These are phyloP conservation scores for Apomyelois bistriatella DNA, from an alignment of 2,888 invertebrate species.

Conservation along the genomic window DNA sequence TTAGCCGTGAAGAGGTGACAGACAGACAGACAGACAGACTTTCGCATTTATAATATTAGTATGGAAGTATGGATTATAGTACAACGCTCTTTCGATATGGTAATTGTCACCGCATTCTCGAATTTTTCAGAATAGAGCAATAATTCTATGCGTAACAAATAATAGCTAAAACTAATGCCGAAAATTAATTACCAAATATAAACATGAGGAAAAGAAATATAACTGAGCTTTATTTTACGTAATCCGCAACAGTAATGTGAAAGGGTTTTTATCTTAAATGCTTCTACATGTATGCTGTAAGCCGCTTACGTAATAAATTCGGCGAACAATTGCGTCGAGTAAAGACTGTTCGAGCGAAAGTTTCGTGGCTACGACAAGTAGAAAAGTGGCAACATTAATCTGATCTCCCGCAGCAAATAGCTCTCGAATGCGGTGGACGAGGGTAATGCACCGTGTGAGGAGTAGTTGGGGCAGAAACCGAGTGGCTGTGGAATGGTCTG, in stretches of 20 bases:
- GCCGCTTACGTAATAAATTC: constrained; percentile 14
- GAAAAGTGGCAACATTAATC: constrained; percentile 77
- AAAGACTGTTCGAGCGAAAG: constrained; percentile 32
- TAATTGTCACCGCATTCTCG: too few species aligned
- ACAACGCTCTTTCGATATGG: too few species aligned
- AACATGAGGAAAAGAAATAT: too few species aligned
- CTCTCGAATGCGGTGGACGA: constrained; percentile 70
- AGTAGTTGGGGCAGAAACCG: constrained; percentile 65
- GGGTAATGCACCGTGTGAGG: constrained; percentile 72
- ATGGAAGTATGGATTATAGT: too few species aligned
- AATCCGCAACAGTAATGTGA: neutral
- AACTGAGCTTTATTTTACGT: too few species aligned
- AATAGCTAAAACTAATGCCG: too few species aligned
- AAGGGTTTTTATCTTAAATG: neutral
- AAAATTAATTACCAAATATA: too few species aligned
- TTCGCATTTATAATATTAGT: too few species aligned
- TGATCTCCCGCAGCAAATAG: constrained; percentile 71
- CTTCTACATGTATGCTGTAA: neutral
- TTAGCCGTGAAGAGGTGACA: too few species aligned
- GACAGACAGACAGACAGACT: too few species aligned
- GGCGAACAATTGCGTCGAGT: constrained; percentile 22
- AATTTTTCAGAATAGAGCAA: too few species aligned
- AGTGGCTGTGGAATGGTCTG: constrained; percentile 42
- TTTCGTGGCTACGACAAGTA: constrained; percentile 65
- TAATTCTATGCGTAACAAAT: too few species aligned